Evolutionary conservation across 92 coral and sea anemone genomes (phyloP).

Genomic region (Zoanthus sociatus): DNA sequence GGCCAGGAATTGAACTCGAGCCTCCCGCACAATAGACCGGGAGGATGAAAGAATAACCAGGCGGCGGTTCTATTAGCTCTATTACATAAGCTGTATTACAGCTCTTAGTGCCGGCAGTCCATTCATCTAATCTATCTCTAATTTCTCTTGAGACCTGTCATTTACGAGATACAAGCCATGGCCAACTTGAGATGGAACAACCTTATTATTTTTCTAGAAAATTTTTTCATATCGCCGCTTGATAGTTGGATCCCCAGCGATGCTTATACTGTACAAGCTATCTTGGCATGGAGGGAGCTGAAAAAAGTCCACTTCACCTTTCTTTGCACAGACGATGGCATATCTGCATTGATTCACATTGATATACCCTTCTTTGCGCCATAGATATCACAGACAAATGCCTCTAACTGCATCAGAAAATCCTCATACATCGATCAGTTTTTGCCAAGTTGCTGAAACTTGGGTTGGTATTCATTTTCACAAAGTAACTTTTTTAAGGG

Average conservation of each 20-base stretch:
- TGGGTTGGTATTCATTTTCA: slow-evolving; percentile 47
- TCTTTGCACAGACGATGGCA: slow-evolving; percentile 58
- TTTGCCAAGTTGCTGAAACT: slow-evolving; percentile 57
- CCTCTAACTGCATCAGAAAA: slow-evolving; percentile 43
- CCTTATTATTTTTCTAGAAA: slow-evolving; percentile 27
- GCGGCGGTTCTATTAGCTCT: too few relatives aligned
- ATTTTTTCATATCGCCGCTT: slow-evolving; percentile 61
- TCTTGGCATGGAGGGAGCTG: slow-evolving; percentile 72
- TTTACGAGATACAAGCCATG: slow-evolving; percentile 37
- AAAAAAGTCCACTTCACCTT: slow-evolving; percentile 51
- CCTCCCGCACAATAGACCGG: too few relatives aligned
- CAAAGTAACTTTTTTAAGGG: slow-evolving; percentile 53
- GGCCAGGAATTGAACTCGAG: too few relatives aligned
- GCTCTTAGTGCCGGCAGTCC: slow-evolving; percentile 58
- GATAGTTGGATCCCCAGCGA: slow-evolving; percentile 58
- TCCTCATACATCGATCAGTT: slow-evolving; percentile 15
- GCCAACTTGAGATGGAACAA: slow-evolving; percentile 44
- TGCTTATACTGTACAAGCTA: slow-evolving; percentile 45
- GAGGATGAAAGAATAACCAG: too few relatives aligned
- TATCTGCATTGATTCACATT: slow-evolving; percentile 60
- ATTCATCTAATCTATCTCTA: slow-evolving; percentile 60
- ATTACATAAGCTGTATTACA: slow-evolving; percentile 28
- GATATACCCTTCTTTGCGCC: slow-evolving; percentile 51
- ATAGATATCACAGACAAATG: slow-evolving; percentile 63
- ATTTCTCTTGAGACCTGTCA: slow-evolving; percentile 41